A percentile compares a stretch with the other conserved stretches of the same genome.
phyloP scores from a whole-genome alignment of 1,140 invertebrate genomes.

The Drosophila melanica region DNA sequence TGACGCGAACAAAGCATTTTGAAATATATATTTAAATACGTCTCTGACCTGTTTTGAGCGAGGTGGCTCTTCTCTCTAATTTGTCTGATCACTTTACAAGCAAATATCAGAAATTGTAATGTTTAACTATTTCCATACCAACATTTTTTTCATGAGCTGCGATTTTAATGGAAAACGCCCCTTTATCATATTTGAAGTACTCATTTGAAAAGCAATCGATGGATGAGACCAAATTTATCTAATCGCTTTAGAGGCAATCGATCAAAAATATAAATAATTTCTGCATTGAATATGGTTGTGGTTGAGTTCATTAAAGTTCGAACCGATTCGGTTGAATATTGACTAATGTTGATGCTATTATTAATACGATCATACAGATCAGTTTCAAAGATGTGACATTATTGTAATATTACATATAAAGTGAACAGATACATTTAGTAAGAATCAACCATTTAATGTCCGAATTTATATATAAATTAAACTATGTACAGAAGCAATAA shows the following conservation, averaged over 20 bases:
- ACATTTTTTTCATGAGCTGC: slow-evolving; percentile 28
- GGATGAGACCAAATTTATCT: background rate
- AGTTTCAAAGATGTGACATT: too few species aligned
- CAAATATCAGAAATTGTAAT: slow-evolving; percentile 55
- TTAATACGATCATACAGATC: too few species aligned
- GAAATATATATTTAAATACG: slow-evolving; percentile 23
- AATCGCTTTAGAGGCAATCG: background rate
- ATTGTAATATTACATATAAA: too few species aligned
- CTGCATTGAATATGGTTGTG: background rate
- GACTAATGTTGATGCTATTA: too few species aligned
- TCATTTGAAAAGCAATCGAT: background rate
- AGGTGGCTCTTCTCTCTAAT: slow-evolving; percentile 26
- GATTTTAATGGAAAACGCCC: slow-evolving; percentile 11
- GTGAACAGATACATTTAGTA: too few species aligned
- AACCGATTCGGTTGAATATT: too few species aligned
- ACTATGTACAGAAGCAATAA: too few species aligned
- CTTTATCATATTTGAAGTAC: background rate
- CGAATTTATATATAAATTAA: too few species aligned
- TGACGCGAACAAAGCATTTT: slow-evolving; percentile 41
- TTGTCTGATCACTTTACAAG: slow-evolving; percentile 52
- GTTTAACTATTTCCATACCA: slow-evolving; percentile 42
- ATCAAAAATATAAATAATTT: too few species aligned
- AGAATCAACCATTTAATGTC: too few species aligned
- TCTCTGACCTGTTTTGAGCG: background rate
- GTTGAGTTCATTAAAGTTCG: too few species aligned